Conservation (phyloP, 2,797 vertebrate genomes). For the Hybognathus amarus region DNA sequence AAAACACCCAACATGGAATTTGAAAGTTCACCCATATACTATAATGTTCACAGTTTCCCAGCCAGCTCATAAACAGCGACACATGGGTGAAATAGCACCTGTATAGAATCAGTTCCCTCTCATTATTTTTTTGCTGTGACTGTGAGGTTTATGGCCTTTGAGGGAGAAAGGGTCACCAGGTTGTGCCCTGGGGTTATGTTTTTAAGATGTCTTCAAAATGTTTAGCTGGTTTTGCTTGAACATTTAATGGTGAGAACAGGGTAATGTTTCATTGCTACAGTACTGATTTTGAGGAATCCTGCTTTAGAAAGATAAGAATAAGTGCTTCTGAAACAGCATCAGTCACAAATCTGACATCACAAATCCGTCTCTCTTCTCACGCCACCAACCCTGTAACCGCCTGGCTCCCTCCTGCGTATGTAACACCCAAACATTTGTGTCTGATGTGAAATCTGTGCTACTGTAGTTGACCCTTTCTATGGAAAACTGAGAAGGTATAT, state of each 20-base stretch:
- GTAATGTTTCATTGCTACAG: constrained; percentile 31
- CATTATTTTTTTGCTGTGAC: background rate
- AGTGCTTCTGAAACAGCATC: background rate
- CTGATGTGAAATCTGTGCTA: constrained; percentile 1
- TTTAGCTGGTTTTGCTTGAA: constrained; percentile 39
- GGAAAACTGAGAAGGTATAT: background rate
- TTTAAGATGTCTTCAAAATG: constrained; percentile 57
- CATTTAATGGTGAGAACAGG: constrained; percentile 31
- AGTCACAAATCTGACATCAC: constrained; percentile 5
- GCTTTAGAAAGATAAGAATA: constrained; percentile 10
- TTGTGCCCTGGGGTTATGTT: constrained; percentile 53
- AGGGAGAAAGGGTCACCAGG: constrained; percentile 17
- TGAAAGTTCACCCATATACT: background rate
- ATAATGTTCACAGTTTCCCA: background rate
- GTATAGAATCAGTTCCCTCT: constrained; percentile 12
- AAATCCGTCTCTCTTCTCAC: background rate
- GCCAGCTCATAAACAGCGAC: background rate
- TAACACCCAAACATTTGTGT: constrained; percentile 22
- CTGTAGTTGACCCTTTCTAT: background rate
- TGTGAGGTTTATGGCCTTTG: constrained; percentile 25
- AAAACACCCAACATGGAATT: background rate
- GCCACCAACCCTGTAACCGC: background rate
- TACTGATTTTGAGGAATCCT: constrained; percentile 7
- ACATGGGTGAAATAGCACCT: background rate
- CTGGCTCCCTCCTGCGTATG: background rate